Conservation (phyloP, 2,113 vertebrate species). For the Syngnathus scovelli region DNA sequence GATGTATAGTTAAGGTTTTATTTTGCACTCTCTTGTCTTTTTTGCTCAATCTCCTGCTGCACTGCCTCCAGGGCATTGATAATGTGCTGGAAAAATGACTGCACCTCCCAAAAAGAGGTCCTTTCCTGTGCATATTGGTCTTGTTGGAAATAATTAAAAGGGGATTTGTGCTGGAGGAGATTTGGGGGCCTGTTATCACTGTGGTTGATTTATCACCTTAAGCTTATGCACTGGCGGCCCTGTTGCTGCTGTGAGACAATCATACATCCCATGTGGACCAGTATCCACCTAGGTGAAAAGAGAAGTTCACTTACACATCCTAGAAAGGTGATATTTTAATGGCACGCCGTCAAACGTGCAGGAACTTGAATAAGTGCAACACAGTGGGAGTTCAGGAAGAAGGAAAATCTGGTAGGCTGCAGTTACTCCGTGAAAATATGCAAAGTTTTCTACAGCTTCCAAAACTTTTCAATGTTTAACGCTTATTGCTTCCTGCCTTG, state of each 20-base stretch:
- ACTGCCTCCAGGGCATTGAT: constrained; percentile 49
- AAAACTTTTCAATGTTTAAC: neutral
- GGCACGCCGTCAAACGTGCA: neutral
- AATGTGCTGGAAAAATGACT: constrained; percentile 57
- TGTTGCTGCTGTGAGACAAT: constrained; percentile 41
- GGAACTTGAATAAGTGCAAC: neutral
- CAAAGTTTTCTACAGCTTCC: neutral
- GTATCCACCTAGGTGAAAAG: constrained; percentile 15
- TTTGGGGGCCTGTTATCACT: constrained; percentile 61
- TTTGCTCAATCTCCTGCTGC: constrained; percentile 10
- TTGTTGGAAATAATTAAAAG: constrained; percentile 69
- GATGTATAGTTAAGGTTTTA: neutral
- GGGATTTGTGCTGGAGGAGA: constrained; percentile 56
- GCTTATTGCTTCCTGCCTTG: neutral
- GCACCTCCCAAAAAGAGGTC: constrained; percentile 34
- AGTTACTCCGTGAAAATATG: neutral
- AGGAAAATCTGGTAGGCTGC: neutral
- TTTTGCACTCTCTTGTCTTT: constrained; percentile 8
- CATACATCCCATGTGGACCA: constrained; percentile 56
- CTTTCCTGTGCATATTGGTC: constrained; percentile 46
- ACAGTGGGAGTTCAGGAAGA: neutral
- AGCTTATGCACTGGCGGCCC: constrained; percentile 32
- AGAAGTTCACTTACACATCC: neutral
- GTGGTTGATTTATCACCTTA: constrained; percentile 65
- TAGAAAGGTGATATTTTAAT: neutral